A percentile compares a stretch with the other conserved stretches of the same genome.
phyloP scores from a whole-genome alignment of 1,140 invertebrate species.

The Atta colombica region DNA sequence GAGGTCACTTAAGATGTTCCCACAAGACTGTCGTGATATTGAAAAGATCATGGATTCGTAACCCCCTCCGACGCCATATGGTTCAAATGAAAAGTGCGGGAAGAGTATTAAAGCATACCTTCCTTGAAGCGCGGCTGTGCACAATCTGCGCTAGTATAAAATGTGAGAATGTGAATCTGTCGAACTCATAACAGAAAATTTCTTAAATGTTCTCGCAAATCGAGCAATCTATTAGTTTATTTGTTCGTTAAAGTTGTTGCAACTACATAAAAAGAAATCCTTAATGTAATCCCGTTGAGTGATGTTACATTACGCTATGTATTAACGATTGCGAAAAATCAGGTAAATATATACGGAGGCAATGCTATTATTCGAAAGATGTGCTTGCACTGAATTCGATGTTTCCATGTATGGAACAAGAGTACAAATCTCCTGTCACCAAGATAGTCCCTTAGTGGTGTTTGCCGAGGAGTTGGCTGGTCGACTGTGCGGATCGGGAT shows the following conservation, averaged over 20 bases:
- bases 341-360: constrained; percentile 11
- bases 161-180: constrained; percentile 19
- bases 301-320: not conserved
- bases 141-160: constrained; percentile 41
- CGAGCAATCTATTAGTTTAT: not conserved
- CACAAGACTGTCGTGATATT: constrained; percentile 56
- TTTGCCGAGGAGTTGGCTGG: constrained; percentile 78
- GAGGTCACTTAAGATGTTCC: constrained; percentile 62
- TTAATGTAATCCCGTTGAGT: not conserved
- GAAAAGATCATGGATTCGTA: constrained; percentile 66
- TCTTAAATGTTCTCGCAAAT: not conserved
- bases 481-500: constrained; percentile 80
- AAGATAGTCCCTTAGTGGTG: constrained; percentile 77
- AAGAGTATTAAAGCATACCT: constrained; percentile 69
- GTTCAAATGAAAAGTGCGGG: constrained; percentile 65
- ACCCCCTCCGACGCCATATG: constrained; percentile 63
- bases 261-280: not conserved
- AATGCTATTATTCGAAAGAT: constrained; percentile 43
- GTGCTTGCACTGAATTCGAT: constrained; percentile 50
- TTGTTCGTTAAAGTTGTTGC: not conserved
- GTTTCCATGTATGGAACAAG: constrained; percentile 58
- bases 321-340: constrained; percentile 26
- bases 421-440: constrained; percentile 79
- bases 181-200: constrained; percentile 19
- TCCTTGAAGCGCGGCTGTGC: constrained; percentile 4